phyloP scores from a whole-genome alignment of 2,888 invertebrate genomes.

The Polydrusus tereticollis region DNA sequence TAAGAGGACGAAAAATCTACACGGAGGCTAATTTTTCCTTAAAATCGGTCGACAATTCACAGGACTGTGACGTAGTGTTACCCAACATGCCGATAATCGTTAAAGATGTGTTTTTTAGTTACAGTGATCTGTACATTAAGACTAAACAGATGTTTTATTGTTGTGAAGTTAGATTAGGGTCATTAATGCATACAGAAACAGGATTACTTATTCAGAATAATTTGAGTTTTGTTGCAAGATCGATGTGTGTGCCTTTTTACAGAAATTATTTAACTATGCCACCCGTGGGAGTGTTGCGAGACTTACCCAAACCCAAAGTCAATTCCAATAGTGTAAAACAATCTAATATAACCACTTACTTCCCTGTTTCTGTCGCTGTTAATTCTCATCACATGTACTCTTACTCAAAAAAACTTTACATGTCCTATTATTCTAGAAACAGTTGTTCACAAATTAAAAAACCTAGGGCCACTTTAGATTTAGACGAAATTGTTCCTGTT shows the following conservation, averaged over 20 bases:
- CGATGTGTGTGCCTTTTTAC: conserved; percentile 54
- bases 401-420: conserved; percentile 27
- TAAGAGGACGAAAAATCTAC: conserved; percentile 54
- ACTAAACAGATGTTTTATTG: conserved; percentile 53
- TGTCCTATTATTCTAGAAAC: conserved; percentile 42
- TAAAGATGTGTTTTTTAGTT: conserved; percentile 51
- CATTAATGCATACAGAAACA: conserved; percentile 51
- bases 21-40: conserved; percentile 46
- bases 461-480: conserved; percentile 54
- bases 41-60: conserved; percentile 29
- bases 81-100: conserved; percentile 5
- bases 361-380: conserved; percentile 21
- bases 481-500: conserved; percentile 63
- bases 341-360: not conserved
- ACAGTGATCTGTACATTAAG: conserved; percentile 60
- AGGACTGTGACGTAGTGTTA: conserved; percentile 24
- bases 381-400: conserved; percentile 23
- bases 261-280: conserved; percentile 7
- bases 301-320: conserved; percentile 25
- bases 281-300: conserved; percentile 42
- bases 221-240: conserved; percentile 23
- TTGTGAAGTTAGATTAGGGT: conserved; percentile 48
- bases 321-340: not conserved
- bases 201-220: conserved; percentile 42
- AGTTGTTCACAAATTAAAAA: conserved; percentile 44